These are phyloP conservation scores for Colletes collaris DNA, from an alignment of 2,888 invertebrate species.

Conservation along the genomic window DNA sequence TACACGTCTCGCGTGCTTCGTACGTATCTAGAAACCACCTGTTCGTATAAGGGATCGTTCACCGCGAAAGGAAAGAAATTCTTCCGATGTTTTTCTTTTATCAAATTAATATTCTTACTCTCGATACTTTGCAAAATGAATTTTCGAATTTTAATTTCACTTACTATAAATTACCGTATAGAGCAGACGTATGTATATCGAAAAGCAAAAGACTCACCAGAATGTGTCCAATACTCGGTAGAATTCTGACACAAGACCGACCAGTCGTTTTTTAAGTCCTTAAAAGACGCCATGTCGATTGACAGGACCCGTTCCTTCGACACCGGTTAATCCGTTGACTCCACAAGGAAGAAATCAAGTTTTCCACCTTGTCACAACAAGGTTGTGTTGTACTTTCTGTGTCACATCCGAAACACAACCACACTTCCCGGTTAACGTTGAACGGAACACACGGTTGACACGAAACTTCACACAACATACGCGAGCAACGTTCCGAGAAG, in stretches of 20 bases:
- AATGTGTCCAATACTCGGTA: constrained; percentile 86
- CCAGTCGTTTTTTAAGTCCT: constrained; percentile 88
- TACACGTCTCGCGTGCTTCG: not conserved
- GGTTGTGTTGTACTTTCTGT: constrained; percentile 5
- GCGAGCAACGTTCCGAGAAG: constrained; percentile 23
- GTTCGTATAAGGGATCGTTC: not conserved
- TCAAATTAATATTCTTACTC: not conserved
- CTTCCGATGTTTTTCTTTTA: not conserved
- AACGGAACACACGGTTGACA: constrained; percentile 5
- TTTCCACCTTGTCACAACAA: constrained; percentile 16
- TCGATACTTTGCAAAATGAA: not conserved
- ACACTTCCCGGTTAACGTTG: constrained; percentile 36
- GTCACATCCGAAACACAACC: constrained; percentile 23
- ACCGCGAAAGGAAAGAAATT: constrained; percentile 4
- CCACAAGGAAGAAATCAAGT: constrained; percentile 24
- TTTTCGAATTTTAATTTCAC: not conserved
- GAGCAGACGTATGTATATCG: not conserved
- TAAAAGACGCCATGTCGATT: constrained; percentile 86
- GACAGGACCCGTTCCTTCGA: constrained; percentile 32
- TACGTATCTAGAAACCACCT: not conserved
- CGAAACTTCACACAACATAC: constrained; percentile 19
- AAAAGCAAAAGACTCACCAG: constrained; percentile 84
- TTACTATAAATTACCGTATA: not conserved
- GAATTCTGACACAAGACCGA: constrained; percentile 86
- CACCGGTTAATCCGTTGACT: constrained; percentile 14